Evolutionary conservation across 2,797 vertebrate genomes (phyloP).

Genomic region (Epinephelus coioides): DNA sequence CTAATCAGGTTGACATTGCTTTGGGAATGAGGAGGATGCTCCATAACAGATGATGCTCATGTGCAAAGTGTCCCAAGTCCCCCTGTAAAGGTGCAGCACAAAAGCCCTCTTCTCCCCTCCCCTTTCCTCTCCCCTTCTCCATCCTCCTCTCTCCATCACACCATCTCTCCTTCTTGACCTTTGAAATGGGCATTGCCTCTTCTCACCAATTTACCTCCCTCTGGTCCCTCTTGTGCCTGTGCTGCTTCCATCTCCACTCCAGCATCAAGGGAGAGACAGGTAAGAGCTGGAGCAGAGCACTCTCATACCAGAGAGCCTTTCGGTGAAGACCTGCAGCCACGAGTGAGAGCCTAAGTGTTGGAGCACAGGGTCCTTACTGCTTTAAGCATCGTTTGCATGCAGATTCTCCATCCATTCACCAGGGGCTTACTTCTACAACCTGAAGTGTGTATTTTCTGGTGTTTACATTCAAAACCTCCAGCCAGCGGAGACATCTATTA

Average conservation of each 20-base stretch:
- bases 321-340: slow-evolving; percentile 84
- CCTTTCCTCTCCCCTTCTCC: slow-evolving; percentile 39
- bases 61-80: slow-evolving; percentile 79
- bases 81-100: slow-evolving; percentile 72
- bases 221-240: slow-evolving; percentile 74
- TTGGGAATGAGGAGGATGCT: slow-evolving; percentile 78
- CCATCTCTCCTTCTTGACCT: slow-evolving; percentile 80
- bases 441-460: slow-evolving; percentile 56
- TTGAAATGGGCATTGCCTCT: slow-evolving; percentile 83
- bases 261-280: slow-evolving; percentile 85
- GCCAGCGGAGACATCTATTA: slow-evolving; percentile 34
- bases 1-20: slow-evolving; percentile 89
- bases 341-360: slow-evolving; percentile 66
- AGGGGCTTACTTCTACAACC: slow-evolving; percentile 41
- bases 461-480: slow-evolving; percentile 55
- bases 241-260: slow-evolving; percentile 76
- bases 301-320: slow-evolving; percentile 94
- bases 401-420: slow-evolving; percentile 90
- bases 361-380: slow-evolving; percentile 73
- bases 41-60: slow-evolving; percentile 82
- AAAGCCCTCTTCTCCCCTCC: slow-evolving; percentile 52
- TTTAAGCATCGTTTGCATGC: slow-evolving; percentile 93
- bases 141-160: slow-evolving; percentile 70
- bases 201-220: slow-evolving; percentile 81
- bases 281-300: slow-evolving; percentile 89